These are phyloP conservation scores for Hepsetus odoe DNA, from an alignment of 2,113 vertebrate species.

Conservation along the genomic window DNA sequence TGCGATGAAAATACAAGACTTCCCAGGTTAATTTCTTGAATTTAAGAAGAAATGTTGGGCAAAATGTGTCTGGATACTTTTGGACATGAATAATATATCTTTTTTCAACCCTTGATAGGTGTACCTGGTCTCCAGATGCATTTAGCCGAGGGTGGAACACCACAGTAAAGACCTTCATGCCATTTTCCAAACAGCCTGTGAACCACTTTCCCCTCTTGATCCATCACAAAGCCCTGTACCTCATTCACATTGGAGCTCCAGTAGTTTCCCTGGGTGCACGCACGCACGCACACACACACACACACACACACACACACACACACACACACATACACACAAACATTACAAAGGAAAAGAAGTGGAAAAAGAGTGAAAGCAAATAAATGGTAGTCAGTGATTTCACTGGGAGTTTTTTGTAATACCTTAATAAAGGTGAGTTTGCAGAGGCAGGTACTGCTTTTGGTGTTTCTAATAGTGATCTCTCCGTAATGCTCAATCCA, in stretches of 20 bases:
- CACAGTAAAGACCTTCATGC: constrained; percentile 96
- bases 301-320: neutral
- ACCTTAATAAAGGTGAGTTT: constrained; percentile 98
- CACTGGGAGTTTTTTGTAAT: constrained; percentile 44
- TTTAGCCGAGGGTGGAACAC: constrained; percentile 93
- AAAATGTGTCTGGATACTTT: neutral
- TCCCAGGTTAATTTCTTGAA: no score
- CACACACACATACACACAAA: neutral
- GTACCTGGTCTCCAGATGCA: constrained; percentile 97
- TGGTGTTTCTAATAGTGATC: constrained; percentile 94
- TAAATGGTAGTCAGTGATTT: neutral
- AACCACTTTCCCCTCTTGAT: constrained; percentile 94
- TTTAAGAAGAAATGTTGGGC: neutral
- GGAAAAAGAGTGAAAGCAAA: neutral
- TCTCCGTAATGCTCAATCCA: constrained; percentile 99
- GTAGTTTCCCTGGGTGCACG: constrained; percentile 86
- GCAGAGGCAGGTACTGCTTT: constrained; percentile 91
- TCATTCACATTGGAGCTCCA: constrained; percentile 98
- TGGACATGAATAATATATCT: neutral
- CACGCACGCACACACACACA: neutral
- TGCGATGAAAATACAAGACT: no score
- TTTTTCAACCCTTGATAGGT: neutral
- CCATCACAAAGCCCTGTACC: constrained; percentile 95
- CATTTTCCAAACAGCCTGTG: constrained; percentile 98
- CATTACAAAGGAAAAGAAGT: neutral